These are phyloP conservation scores for Narcine bancroftii DNA, from an alignment of 2,113 vertebrate species.

Conservation along the genomic window DNA sequence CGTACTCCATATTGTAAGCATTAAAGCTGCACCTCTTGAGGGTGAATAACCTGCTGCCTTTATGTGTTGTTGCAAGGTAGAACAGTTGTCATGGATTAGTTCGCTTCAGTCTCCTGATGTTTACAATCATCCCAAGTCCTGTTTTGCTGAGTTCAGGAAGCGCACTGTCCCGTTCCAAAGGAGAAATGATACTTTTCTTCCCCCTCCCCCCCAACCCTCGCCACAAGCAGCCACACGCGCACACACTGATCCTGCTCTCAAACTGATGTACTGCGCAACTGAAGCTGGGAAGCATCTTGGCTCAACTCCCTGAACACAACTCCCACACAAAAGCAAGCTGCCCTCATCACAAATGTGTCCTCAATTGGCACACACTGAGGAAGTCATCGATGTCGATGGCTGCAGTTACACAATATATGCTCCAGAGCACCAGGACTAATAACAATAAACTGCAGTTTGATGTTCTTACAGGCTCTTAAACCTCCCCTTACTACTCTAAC, in stretches of 20 bases:
- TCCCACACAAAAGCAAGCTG: neutral
- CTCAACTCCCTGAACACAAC: neutral
- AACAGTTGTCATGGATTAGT: neutral
- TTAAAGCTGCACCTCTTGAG: neutral
- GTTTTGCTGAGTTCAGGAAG: constrained; percentile 9
- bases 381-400: constrained; percentile 14
- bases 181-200: neutral
- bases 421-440: neutral
- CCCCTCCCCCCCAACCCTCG: too few species aligned
- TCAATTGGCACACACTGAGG: constrained; percentile 17
- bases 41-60: neutral
- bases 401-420: neutral
- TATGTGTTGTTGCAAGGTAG: neutral
- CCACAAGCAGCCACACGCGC: neutral
- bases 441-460: constrained; percentile 8
- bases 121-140: neutral
- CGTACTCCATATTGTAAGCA: neutral
- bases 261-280: neutral
- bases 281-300: neutral
- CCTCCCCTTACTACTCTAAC: too few species aligned
- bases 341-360: neutral
- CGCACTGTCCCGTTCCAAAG: neutral
- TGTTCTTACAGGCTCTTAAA: neutral
- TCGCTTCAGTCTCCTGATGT: neutral
- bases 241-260: neutral